These are phyloP conservation scores for Euproctis similis DNA, from an alignment of 2,888 invertebrate genomes.

Conservation along the genomic window DNA sequence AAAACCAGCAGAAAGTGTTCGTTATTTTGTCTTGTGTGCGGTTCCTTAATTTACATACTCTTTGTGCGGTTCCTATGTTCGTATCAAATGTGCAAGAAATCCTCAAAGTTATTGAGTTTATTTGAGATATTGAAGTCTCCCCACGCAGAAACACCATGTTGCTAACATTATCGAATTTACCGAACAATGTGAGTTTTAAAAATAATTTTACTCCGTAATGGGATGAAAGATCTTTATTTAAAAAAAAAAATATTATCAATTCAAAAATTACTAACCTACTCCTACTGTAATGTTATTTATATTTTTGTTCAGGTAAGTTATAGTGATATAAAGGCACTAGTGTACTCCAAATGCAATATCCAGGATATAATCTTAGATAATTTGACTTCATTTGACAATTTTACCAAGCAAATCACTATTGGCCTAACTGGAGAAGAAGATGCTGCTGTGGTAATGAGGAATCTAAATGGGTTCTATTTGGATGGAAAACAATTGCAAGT, in stretches of 20 bases:
- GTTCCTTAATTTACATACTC: too few species aligned
- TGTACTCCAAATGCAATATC: conserved; percentile 32
- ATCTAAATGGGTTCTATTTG: conserved; percentile 29
- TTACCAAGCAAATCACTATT: conserved; percentile 32
- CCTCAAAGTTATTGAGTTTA: too few species aligned
- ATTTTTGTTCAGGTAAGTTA: conserved; percentile 12
- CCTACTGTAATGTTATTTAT: not conserved
- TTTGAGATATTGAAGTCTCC: too few species aligned
- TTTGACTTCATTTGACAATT: conserved; percentile 16
- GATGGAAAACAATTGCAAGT: conserved; percentile 31
- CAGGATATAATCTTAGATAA: conserved; percentile 35
- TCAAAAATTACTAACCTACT: not conserved
- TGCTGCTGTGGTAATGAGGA: conserved; percentile 28
- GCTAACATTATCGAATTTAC: conserved; percentile 6
- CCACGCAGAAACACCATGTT: conserved; percentile 4
- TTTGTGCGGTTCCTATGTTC: too few species aligned
- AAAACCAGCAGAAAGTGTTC: too few species aligned
- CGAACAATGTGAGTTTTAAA: conserved; percentile 2
- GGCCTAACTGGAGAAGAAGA: conserved; percentile 34
- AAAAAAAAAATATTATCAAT: too few species aligned
- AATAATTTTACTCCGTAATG: not conserved
- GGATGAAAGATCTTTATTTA: too few species aligned
- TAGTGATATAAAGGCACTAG: conserved; percentile 29
- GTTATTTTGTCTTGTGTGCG: too few species aligned
- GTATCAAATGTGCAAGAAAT: too few species aligned